phyloP scores from a whole-genome alignment of 2,888 invertebrate species.

The Hecatera dysodea region DNA sequence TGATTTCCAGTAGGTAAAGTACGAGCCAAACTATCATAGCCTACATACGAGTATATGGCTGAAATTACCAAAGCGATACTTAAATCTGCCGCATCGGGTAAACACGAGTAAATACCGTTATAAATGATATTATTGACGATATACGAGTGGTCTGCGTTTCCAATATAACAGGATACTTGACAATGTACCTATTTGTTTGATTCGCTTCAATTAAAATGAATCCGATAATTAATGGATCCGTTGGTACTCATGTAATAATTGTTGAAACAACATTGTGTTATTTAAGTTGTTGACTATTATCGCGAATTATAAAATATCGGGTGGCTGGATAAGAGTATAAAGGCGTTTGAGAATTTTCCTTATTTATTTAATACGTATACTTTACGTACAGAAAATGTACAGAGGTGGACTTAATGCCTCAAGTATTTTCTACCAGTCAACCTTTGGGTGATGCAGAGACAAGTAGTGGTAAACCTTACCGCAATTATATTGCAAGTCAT shows the following conservation, averaged over 20 bases:
- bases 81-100: constrained; percentile 18
- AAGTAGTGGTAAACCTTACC: no score
- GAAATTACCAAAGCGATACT: constrained; percentile 11
- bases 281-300: not conserved
- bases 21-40: not conserved
- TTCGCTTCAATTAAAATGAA: constrained; percentile 31
- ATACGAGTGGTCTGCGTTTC: not conserved
- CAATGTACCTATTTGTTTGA: constrained; percentile 39
- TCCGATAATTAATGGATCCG: constrained; percentile 32
- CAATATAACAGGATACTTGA: constrained; percentile 28
- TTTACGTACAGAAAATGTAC: no score
- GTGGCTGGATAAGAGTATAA: not conserved
- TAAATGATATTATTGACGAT: constrained; percentile 20
- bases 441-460: no score
- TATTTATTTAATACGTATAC: no score
- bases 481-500: no score
- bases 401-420: no score
- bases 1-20: not conserved
- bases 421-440: no score
- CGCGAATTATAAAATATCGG: not conserved
- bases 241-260: constrained; percentile 19
- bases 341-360: not conserved
- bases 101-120: constrained; percentile 19
- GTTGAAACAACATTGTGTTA: constrained; percentile 32
- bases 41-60: no score